These are phyloP conservation scores for human DNA, from an alignment of 2,113 vertebrate genomes.

Conservation along the genomic window GRCh38 chr5:141842501-141843000, in stretches of 20 bases:
- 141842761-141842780: not conserved
- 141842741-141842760: not conserved
- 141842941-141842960: not conserved
- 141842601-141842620: not conserved
- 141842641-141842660: not conserved
- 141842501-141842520: not conserved
- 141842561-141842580: not conserved
- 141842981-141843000: not conserved
- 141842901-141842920: not conserved
- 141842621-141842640: not conserved
- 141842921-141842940: constrained; percentile 40
- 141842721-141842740: not conserved
- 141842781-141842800: constrained; percentile 16
- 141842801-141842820: constrained; percentile 59
- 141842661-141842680: not conserved
- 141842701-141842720: not conserved
- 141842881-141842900: not conserved
- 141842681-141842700: not conserved
- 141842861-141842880: constrained; percentile 58
- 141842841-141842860: constrained; percentile 70
- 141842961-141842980: not conserved
- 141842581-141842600: not conserved
- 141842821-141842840: constrained; percentile 60
- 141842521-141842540: not conserved
- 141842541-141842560: not conserved